These are phyloP conservation scores for Zeus faber DNA, from an alignment of 2,113 vertebrate genomes.

Conservation along the genomic window DNA sequence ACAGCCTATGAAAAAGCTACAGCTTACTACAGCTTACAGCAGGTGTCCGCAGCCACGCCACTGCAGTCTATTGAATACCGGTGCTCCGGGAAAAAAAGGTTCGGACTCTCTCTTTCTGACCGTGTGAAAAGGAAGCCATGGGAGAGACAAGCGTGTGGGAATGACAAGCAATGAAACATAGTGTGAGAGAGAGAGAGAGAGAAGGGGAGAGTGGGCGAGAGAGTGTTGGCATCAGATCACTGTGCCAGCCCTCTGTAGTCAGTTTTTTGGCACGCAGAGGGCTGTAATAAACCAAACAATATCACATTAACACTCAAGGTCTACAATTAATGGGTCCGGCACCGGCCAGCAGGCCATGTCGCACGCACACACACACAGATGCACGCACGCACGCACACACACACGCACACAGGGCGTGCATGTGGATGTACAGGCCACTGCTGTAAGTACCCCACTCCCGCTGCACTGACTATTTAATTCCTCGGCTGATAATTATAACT, in stretches of 20 bases:
- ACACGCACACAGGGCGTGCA: conserved; percentile 9
- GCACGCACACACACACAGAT: conserved; percentile 12
- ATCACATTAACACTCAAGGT: conserved; percentile 59
- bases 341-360: conserved; percentile 25
- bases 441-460: conserved; percentile 8
- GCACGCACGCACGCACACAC: neutral
- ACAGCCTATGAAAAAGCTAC: neutral
- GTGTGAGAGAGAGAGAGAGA: neutral
- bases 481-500: conserved; percentile 51
- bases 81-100: conserved; percentile 6
- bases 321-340: conserved; percentile 38
- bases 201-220: neutral
- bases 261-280: conserved; percentile 32
- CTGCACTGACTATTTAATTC: conserved; percentile 43
- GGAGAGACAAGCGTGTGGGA: neutral
- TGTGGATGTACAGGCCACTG: no score
- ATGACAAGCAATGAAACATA: neutral
- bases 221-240: conserved; percentile 30
- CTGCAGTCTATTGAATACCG: neutral
- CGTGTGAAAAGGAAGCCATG: neutral
- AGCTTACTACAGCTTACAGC: neutral
- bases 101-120: no score
- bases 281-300: conserved; percentile 62
- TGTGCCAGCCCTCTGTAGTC: conserved; percentile 27
- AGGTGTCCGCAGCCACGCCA: neutral